These are phyloP conservation scores for Leptinotarsa peninsularis DNA, from an alignment of 2,888 invertebrate genomes.

Conservation along the genomic window DNA sequence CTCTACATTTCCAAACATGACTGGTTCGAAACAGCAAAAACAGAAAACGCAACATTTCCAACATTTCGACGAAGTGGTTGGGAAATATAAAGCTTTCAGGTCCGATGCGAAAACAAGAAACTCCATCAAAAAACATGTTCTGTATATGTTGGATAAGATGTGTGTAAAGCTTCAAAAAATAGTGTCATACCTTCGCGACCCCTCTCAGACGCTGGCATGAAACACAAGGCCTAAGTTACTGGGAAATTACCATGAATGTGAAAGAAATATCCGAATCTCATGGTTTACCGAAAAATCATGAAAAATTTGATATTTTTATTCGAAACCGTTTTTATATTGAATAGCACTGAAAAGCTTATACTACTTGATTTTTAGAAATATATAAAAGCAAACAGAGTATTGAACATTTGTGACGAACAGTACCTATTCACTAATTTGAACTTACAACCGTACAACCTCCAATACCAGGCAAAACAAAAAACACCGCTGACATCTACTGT, in stretches of 20 bases:
- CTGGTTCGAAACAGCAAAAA: background rate
- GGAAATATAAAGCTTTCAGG: constrained; percentile 26
- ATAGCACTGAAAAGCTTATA: too few species aligned
- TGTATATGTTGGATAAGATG: constrained; percentile 26
- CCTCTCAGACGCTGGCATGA: constrained; percentile 73
- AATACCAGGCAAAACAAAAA: too few species aligned
- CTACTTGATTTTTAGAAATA: too few species aligned
- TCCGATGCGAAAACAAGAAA: constrained; percentile 11
- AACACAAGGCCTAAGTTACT: constrained; percentile 67
- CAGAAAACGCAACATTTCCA: background rate
- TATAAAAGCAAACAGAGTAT: too few species aligned
- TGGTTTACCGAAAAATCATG: background rate
- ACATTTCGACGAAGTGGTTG: background rate
- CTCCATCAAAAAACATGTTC: constrained; percentile 10
- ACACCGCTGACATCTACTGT: too few species aligned
- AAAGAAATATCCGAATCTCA: constrained; percentile 24
- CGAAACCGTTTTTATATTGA: too few species aligned
- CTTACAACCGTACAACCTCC: too few species aligned
- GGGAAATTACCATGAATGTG: constrained; percentile 49
- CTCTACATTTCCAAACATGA: constrained; percentile 32
- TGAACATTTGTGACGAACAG: too few species aligned
- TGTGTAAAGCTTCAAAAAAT: constrained; percentile 58
- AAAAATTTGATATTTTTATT: too few species aligned
- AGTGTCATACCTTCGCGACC: constrained; percentile 71
- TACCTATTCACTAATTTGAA: too few species aligned